A percentile compares a stretch with the other conserved stretches of the same genome.
phyloP scores from a whole-genome alignment of 2,888 invertebrate species.

The Pheosia tremula region DNA sequence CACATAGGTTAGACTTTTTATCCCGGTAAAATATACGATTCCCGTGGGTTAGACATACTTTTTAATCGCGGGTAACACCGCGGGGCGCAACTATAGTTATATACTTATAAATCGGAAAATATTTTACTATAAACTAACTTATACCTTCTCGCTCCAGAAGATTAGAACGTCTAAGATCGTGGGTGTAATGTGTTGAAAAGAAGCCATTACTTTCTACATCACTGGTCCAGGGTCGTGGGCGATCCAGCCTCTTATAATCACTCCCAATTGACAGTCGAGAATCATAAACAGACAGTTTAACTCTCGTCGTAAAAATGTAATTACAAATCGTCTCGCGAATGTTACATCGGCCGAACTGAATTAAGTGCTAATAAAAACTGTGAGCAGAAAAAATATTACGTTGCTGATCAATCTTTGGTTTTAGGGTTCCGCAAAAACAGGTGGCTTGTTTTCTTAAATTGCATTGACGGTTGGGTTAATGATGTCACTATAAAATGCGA shows the following conservation, averaged over 20 bases:
- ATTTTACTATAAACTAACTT: too few relatives aligned
- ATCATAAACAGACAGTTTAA: constrained; percentile 32
- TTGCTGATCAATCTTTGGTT: constrained; percentile 19
- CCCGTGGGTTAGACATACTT: too few relatives aligned
- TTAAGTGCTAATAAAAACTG: constrained; percentile 33
- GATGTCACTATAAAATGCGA: constrained; percentile 15
- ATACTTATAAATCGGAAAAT: too few relatives aligned
- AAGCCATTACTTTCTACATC: neutral
- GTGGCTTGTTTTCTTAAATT: constrained; percentile 16
- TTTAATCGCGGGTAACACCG: too few relatives aligned
- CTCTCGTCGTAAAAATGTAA: constrained; percentile 32
- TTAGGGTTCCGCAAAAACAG: constrained; percentile 18
- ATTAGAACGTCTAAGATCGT: neutral
- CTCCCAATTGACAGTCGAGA: constrained; percentile 23
- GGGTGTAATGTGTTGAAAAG: neutral
- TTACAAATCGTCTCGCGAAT: constrained; percentile 38
- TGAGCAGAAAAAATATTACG: constrained; percentile 24
- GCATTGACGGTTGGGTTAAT: constrained; percentile 24
- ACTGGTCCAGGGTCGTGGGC: neutral
- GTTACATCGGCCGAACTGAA: constrained; percentile 22
- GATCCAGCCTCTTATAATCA: neutral
- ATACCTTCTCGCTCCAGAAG: too few relatives aligned
- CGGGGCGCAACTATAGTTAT: too few relatives aligned
- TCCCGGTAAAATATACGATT: too few relatives aligned
- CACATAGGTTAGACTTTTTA: too few relatives aligned